A percentile compares a stretch with the other conserved stretches of the same genome.
Evolutionary conservation across 2,797 vertebrate species (phyloP).

Genomic region (Peromyscus aztecus): DNA sequence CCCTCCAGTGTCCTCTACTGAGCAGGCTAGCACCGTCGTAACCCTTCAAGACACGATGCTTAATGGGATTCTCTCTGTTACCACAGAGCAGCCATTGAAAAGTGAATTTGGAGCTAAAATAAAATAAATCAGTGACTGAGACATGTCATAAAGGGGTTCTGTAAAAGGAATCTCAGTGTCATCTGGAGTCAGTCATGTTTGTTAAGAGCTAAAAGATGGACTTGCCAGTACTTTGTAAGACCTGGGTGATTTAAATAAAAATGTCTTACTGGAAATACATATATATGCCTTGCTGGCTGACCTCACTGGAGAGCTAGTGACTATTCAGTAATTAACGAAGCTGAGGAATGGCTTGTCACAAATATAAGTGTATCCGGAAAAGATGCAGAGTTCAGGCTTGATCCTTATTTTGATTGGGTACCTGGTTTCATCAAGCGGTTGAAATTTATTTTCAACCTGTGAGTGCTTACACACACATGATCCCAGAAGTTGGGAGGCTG

Average conservation of each 20-base stretch:
- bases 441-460: background rate
- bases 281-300: background rate
- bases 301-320: background rate
- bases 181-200: constrained; percentile 7
- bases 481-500: background rate
- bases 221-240: background rate
- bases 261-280: background rate
- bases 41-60: background rate
- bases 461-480: background rate
- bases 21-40: background rate
- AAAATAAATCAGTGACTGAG: background rate
- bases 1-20: background rate
- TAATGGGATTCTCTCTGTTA: background rate
- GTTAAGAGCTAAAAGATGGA: background rate
- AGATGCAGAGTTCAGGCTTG: background rate
- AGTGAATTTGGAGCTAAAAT: background rate
- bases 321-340: background rate
- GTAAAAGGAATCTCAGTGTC: background rate
- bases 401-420: background rate
- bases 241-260: background rate
- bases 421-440: constrained; percentile 11
- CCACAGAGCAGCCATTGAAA: background rate
- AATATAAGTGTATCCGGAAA: background rate
- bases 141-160: background rate
- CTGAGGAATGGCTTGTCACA: background rate